Evolutionary conservation across 1,140 invertebrate genomes (phyloP), one percentile per base, ranked within the genome.

Genomic region (Lepidurus couesii): DNA sequence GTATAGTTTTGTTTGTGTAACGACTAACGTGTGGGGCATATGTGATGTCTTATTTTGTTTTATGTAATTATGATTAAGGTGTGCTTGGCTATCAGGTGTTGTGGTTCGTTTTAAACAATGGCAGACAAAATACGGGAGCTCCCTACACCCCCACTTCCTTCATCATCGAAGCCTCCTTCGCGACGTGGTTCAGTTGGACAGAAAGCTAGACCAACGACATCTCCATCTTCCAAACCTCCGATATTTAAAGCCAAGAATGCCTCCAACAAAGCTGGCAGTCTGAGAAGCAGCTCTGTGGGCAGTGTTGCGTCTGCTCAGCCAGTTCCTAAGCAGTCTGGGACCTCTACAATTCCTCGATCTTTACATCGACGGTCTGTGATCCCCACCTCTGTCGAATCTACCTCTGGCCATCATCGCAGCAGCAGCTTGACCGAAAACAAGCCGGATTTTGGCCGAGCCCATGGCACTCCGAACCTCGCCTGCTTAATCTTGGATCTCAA

Each of bases 401-500:
- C 53, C 53, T 65, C 53, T 13, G n/a, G 53, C 53, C 53, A 65
- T 65, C 53, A 65, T 21, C 53, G 53, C 16, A 65, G 53, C 53
- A 65, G 53, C 53, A 65, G 53, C 53, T 65, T 65, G 13, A 65
- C 53, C 4, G 53, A 65, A 65, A 65, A 65, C 53, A 65, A 65
- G 53, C 53, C 53, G 53, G 53, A 65, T 65, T 65, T 21, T 9
- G 53, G 53, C 53, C 53, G 53, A 13, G 16, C 53, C 16, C 53
- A 65, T n/a, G 53, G 16, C 53, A 65, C 53, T 13, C 53, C 53
- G 16, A 65, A 65, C 8, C 13, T 65, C 16, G 53, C 53, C 16
- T 65, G 53, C 53, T 65, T 65, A 65, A 65, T 65, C 53, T 65
- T 65, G 53, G 53, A 65, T 65, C 53, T 65, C 53, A 65, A 65